Base-by-base conservation (phyloP, 2,888 invertebrate species). In the Brachynemurus nebulosus region DNA sequence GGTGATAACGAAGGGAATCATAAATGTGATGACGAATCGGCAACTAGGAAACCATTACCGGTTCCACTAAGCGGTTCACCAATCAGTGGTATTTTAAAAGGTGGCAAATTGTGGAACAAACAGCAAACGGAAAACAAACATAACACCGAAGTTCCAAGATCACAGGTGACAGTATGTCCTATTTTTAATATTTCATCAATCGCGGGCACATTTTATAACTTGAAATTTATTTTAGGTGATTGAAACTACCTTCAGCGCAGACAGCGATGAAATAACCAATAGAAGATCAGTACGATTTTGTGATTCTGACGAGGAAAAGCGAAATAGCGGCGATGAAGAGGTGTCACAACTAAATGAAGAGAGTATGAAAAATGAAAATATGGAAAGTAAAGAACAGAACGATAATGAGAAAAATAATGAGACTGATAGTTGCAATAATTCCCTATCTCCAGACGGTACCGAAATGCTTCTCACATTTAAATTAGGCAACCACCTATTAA, bases 61-160 rank as follows among this genome's bases (percentile, higher is more conserved):
- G n/a, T n/a, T n/a, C n/a, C n/a, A n/a, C n/a, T n/a, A n/a, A 72
- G 73, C 45, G 69, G 63, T 46, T 77, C 77, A 1, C 76, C 79
- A 2, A 67, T 79, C 23, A 79, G 77, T 38, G 85, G 86, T 20
- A 86, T 85, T 47, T 65, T 85, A 4, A 85, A 85, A 60, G 83
- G 85, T 11, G 84, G 85, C 7, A 71, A 80, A 48, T 67, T 85
- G 11, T 84, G 85, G 84, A 80, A 80, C 48, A 64, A 64, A 49
- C 57, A 37, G 7, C 36, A 36, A 12, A 27, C 27, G 14, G 30
- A 30, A 30, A 30, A 30, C 14, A 14, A 12, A 4, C n/a, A 30
- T 12, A 30, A n/a, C 4, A 6, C 30, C n/a, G 4, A n/a, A 30
- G 14, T 30, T 30, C n/a, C n/a, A 30, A 30, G 30, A 30, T 14